These are phyloP conservation scores for Ascidia mentula DNA, from an alignment of 23 tunicate genomes.

Conservation along the genomic window DNA sequence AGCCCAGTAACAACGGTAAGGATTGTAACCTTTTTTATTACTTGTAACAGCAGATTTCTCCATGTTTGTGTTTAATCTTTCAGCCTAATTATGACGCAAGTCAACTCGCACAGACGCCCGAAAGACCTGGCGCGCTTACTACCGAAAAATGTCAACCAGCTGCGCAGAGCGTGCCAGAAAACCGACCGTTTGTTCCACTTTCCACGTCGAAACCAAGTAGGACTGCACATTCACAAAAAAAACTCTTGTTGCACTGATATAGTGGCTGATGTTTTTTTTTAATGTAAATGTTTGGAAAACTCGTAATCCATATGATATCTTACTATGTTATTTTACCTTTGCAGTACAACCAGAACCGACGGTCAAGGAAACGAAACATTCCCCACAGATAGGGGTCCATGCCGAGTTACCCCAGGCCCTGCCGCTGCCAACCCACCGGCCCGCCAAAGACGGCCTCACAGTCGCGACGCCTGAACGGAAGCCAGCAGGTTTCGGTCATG, in stretches of 20 bases:
- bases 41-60: too few relatives aligned
- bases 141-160: not conserved
- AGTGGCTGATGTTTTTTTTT: too few relatives aligned
- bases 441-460: not conserved
- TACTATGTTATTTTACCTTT: too few relatives aligned
- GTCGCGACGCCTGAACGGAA: not conserved
- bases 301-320: too few relatives aligned
- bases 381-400: not conserved
- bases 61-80: not conserved
- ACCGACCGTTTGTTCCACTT: constrained; percentile 2
- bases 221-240: too few relatives aligned
- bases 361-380: constrained; percentile 12
- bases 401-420: not conserved
- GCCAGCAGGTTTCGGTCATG: not conserved
- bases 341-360: not conserved
- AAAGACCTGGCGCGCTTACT: not conserved
- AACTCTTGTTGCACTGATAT: too few relatives aligned
- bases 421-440: not conserved
- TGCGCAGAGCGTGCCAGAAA: not conserved
- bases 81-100: not conserved
- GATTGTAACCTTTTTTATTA: not conserved
- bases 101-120: not conserved
- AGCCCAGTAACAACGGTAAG: not conserved
- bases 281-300: too few relatives aligned
- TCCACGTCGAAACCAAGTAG: not conserved